Percentiles rank a stretch among this genome's conserved stretches.
Conservation (phyloP, 2,113 vertebrate species). For the Cololabis saira region DNA sequence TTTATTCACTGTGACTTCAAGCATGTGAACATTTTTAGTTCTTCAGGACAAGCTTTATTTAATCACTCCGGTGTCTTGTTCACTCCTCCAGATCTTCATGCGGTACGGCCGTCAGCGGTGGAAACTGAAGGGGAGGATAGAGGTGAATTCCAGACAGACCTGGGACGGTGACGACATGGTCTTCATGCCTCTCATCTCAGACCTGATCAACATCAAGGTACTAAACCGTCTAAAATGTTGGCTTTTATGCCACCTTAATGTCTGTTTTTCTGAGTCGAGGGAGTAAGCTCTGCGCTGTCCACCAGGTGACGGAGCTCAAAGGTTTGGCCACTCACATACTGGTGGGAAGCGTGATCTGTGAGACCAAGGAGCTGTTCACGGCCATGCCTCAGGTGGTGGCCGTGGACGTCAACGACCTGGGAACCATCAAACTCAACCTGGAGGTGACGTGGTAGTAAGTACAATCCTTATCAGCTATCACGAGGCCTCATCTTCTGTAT, state of each 20-base stretch:
- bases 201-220: constrained; percentile 98
- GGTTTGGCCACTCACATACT: constrained; percentile 94
- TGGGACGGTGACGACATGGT: constrained; percentile 97
- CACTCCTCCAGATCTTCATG: constrained; percentile 91
- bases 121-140: constrained; percentile 97
- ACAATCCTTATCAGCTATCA: not conserved
- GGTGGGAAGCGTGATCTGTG: constrained; percentile 96
- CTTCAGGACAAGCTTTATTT: no score
- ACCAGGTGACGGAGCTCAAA: constrained; percentile 95
- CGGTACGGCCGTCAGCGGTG: constrained; percentile 95
- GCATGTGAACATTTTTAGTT: no score
- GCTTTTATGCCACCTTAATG: not conserved
- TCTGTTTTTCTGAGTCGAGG: not conserved
- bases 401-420: constrained; percentile 97
- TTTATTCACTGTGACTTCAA: no score
- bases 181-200: constrained; percentile 92
- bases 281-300: not conserved
- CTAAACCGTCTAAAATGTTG: not conserved
- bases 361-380: constrained; percentile 97
- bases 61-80: not conserved
- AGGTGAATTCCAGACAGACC: constrained; percentile 95
- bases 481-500: not conserved
- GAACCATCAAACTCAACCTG: constrained; percentile 97
- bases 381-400: constrained; percentile 96
- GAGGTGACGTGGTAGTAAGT: constrained; percentile 99